phyloP scores from a whole-genome alignment of 2,888 invertebrate genomes.

The Mactromeris polynyma region DNA sequence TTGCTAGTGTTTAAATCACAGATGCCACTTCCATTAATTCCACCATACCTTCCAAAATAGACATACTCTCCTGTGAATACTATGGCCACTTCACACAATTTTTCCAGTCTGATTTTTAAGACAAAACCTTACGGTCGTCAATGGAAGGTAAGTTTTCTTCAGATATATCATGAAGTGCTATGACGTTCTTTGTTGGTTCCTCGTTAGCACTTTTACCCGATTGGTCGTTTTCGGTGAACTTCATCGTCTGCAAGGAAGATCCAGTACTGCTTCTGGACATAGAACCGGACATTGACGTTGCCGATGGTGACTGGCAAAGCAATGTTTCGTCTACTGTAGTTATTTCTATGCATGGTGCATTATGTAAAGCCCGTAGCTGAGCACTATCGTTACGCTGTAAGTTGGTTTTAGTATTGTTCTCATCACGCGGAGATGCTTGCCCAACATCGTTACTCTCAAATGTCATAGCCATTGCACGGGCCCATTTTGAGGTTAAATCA shows the following conservation, averaged over 20 bases:
- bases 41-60: too few relatives aligned
- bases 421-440: background rate
- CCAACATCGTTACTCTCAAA: background rate
- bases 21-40: too few relatives aligned
- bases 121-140: background rate
- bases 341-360: slow-evolving; percentile 27
- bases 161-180: background rate
- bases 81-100: too few relatives aligned
- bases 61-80: too few relatives aligned
- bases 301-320: background rate
- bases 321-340: slow-evolving; percentile 19
- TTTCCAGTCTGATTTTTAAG: background rate
- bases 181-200: background rate
- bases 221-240: background rate
- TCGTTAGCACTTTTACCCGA: background rate
- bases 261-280: background rate
- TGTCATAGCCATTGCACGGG: slow-evolving; percentile 20
- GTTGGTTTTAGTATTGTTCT: background rate
- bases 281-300: background rate
- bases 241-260: background rate
- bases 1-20: too few relatives aligned
- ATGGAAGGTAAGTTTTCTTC: background rate
- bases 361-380: background rate
- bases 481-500: slow-evolving; percentile 13
- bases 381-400: background rate